These are phyloP conservation scores for Nasua narica DNA, from an alignment of 2,797 vertebrate genomes.

Conservation along the genomic window DNA sequence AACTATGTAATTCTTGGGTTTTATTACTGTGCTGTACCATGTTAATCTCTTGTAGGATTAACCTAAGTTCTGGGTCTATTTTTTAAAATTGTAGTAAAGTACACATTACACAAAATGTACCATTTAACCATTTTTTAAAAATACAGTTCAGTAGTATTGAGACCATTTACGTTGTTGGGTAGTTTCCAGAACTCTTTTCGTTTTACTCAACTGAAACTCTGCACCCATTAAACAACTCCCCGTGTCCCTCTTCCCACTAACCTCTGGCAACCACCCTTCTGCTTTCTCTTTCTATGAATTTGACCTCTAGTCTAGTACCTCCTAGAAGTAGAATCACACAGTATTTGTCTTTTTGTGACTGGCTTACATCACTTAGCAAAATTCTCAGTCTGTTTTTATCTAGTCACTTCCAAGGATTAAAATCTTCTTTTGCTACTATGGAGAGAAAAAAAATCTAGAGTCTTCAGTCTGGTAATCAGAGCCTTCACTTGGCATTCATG, in stretches of 20 bases:
- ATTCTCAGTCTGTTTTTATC: neutral
- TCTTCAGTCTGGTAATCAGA: neutral
- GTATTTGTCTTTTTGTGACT: neutral
- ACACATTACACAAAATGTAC: neutral
- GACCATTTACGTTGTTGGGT: neutral
- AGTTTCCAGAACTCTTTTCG: neutral
- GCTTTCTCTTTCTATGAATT: neutral
- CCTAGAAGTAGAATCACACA: neutral
- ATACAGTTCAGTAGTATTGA: neutral
- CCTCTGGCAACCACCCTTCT: neutral
- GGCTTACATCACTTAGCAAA: neutral
- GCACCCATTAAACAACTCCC: neutral
- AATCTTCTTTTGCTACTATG: neutral
- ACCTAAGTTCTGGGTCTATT: neutral
- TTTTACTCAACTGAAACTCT: neutral
- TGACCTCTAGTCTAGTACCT: neutral
- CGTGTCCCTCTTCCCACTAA: accelerated
- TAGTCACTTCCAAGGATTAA: neutral
- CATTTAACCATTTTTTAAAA: neutral
- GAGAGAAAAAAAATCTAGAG: neutral
- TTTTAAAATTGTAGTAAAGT: neutral
- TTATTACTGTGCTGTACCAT: neutral
- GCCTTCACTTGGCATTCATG: neutral
- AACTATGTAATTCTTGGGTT: neutral
- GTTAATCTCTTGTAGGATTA: neutral